A percentile compares a stretch with the other conserved stretches of the same genome.
Conservation (phyloP, 2,888 invertebrate genomes). For the Heliconius ismenius region DNA sequence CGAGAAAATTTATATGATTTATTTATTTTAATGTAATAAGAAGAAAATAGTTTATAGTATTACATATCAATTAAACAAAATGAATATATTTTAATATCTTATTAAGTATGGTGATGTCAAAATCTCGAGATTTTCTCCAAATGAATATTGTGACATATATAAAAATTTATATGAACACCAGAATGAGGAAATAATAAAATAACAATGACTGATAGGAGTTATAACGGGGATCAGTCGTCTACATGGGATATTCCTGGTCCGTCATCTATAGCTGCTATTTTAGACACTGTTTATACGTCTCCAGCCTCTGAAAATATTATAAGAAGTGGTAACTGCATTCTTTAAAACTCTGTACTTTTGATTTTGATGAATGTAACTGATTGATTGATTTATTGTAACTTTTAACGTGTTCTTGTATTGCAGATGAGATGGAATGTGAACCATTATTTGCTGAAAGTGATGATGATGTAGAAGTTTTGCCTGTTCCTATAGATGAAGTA, state of each 20-base stretch:
- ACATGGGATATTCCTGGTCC: constrained; percentile 76
- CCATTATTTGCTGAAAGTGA: constrained; percentile 85
- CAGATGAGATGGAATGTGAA: constrained; percentile 85
- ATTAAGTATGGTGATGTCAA: constrained; percentile 43
- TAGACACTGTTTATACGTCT: constrained; percentile 84
- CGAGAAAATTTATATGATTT: constrained; percentile 37
- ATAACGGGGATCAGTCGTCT: constrained; percentile 65
- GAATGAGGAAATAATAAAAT: constrained; percentile 49
- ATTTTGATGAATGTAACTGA: no score
- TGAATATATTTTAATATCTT: neutral
- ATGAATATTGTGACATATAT: constrained; percentile 32
- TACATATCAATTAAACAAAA: neutral
- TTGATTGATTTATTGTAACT: neutral
- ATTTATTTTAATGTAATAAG: constrained; percentile 10
- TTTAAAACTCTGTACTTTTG: neutral
- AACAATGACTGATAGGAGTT: constrained; percentile 73
- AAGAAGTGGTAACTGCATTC: constrained; percentile 62
- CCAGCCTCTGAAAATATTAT: constrained; percentile 71
- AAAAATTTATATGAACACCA: constrained; percentile 37
- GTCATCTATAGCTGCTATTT: constrained; percentile 83
- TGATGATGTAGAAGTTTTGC: constrained; percentile 80
- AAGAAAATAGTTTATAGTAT: neutral
- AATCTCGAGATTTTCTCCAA: constrained; percentile 27
- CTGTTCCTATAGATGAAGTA: constrained; percentile 56
- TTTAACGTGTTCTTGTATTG: constrained; percentile 38